phyloP scores from a whole-genome alignment of 2,888 invertebrate species.

The Agrilus biguttatus region DNA sequence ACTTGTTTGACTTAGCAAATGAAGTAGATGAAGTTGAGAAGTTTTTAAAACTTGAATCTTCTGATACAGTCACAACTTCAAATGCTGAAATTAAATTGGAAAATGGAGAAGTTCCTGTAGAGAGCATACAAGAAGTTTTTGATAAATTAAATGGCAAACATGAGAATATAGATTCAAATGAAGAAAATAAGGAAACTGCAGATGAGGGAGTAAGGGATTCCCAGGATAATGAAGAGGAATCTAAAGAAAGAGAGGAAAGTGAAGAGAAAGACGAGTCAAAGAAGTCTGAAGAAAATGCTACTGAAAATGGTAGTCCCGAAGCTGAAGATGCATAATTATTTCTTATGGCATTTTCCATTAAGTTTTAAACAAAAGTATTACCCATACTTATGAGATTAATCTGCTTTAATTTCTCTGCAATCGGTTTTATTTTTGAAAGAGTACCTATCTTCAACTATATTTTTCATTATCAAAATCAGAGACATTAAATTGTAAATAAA shows the following conservation, averaged over 20 bases:
- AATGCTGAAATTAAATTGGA: slow-evolving; percentile 31
- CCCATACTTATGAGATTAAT: too few species aligned
- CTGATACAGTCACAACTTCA: slow-evolving; percentile 34
- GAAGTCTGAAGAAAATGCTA: slow-evolving; percentile 7
- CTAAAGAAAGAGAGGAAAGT: slow-evolving; percentile 6
- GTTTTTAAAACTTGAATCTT: slow-evolving; percentile 63
- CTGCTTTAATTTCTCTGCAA: too few species aligned
- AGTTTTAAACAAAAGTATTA: too few species aligned
- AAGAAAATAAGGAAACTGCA: slow-evolving; percentile 13
- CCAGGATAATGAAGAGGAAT: slow-evolving; percentile 3
- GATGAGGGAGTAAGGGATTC: slow-evolving; percentile 10
- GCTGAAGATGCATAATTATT: slow-evolving; percentile 2
- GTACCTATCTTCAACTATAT: too few species aligned
- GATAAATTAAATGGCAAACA: slow-evolving; percentile 7
- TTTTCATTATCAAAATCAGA: too few species aligned
- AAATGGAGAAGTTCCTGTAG: slow-evolving; percentile 21
- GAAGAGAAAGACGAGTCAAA: slow-evolving; percentile 4
- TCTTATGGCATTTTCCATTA: too few species aligned
- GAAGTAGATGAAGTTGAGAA: slow-evolving; percentile 81
- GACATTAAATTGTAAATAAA: too few species aligned
- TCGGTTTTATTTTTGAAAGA: too few species aligned
- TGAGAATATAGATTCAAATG: slow-evolving; percentile 9
- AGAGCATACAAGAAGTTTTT: slow-evolving; percentile 12
- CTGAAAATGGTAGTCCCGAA: slow-evolving; percentile 3
- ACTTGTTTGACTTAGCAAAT: slow-evolving; percentile 80